Base-by-base conservation (phyloP, 2,113 vertebrate species). In the Pygoscelis adeliae region DNA sequence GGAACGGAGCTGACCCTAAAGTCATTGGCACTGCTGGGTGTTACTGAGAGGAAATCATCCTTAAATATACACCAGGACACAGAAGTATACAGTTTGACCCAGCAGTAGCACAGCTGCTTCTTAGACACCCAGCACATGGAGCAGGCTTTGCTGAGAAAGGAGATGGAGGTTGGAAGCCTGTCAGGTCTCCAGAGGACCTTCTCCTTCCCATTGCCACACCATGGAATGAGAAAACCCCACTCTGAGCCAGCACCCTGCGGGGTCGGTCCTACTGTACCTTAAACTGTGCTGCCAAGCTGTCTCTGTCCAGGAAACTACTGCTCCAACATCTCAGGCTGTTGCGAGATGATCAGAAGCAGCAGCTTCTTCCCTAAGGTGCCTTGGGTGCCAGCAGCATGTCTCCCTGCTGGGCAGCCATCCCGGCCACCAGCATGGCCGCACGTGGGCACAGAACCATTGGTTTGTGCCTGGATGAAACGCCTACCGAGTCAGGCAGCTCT, bases 1-100 rank as follows among this genome's bases (percentile, higher is more conserved):
- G 73, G 65, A 67, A 67, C 93, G 90, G 82, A 92, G 76, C 67
- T 93, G 76, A 58, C 46, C 79, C 89, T 9, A 9, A 66, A 86
- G 76, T 44, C 80, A 30, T 4, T 59, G 59, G 71, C 83, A 73
- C 79, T 1, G 5, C 40, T 67, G 91, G 56, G 56, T 50, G 89
- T 52, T 46, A 9, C 87, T 23, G 83, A 26, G 53, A 76, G 67
- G 46, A 76, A 63, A 53, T 14, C 42, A 20, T 17, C 85, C 74
- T 52, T 18, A 62, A 70, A 52, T 0, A 59, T 3, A 40, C 69
- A 16, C 29, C n/a, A 42, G 92, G 78, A 83, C 30, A 13, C 52
- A 50, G 46, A 86, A 85, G n/a, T 46, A 27, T 1, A 11, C 11
- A 11, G 46, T 34, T 6, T 49, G 67, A 44, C 29, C 29, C 77